Evolutionary conservation across 2,888 invertebrate species (phyloP).

Genomic region (Eucriotettix oculatus): DNA sequence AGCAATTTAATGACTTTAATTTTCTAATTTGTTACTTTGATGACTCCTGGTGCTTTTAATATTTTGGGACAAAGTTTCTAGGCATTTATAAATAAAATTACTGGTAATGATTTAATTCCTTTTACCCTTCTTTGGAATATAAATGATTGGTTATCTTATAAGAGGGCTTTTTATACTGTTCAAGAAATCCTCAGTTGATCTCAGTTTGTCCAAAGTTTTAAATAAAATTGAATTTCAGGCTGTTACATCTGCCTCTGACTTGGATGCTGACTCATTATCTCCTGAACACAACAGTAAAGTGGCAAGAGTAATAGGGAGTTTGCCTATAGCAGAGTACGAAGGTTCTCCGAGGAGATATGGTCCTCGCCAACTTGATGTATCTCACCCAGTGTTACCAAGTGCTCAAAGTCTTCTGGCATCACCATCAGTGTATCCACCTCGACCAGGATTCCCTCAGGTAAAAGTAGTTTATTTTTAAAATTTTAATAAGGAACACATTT

Average conservation of each 20-base stretch:
- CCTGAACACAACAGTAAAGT: slow-evolving; percentile 15
- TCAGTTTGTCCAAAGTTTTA: no score
- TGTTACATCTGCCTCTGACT: slow-evolving; percentile 16
- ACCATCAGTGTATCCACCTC: slow-evolving; percentile 54
- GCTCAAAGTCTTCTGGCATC: slow-evolving; percentile 39
- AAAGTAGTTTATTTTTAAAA: not conserved
- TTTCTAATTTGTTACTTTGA: no score
- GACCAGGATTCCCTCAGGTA: slow-evolving; percentile 36
- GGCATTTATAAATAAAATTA: no score
- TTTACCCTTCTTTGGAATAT: no score
- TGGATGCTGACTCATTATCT: slow-evolving; percentile 18
- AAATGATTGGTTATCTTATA: no score
- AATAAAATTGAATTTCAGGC: slow-evolving; percentile 13
- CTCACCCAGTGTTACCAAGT: slow-evolving; percentile 31
- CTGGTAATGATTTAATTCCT: no score
- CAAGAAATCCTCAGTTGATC: no score
- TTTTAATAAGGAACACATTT: not conserved
- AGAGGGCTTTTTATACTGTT: no score
- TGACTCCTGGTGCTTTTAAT: no score
- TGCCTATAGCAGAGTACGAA: slow-evolving; percentile 87
- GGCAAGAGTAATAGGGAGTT: slow-evolving; percentile 41
- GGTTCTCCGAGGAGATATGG: slow-evolving; percentile 81
- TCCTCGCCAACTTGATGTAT: slow-evolving; percentile 26
- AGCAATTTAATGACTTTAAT: no score
- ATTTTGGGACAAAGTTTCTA: no score